These are phyloP conservation scores for Theretra japonica DNA, from an alignment of 2,888 invertebrate species.

Conservation along the genomic window DNA sequence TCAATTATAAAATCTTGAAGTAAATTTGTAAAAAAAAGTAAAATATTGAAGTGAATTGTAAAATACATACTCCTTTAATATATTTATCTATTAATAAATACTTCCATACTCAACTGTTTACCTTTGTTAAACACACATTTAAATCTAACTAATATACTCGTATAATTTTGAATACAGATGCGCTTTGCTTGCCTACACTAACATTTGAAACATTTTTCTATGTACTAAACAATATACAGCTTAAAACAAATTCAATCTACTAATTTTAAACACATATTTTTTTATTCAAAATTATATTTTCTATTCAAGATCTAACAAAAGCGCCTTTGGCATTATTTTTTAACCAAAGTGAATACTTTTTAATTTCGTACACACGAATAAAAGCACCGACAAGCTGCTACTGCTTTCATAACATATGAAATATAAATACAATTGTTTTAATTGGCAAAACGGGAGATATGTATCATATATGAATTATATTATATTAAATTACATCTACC, in stretches of 20 bases:
- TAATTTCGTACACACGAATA: slow-evolving; percentile 35
- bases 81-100: not conserved
- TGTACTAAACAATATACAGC: not conserved
- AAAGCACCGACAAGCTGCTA: slow-evolving; percentile 52
- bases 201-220: not conserved
- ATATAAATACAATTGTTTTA: slow-evolving; percentile 63
- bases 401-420: slow-evolving; percentile 58
- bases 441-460: slow-evolving; percentile 85
- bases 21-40: too few species aligned
- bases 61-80: too few species aligned
- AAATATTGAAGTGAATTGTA: too few species aligned
- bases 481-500: slow-evolving; percentile 33
- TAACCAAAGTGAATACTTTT: slow-evolving; percentile 31
- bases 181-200: slow-evolving; percentile 5
- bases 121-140: not conserved
- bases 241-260: not conserved
- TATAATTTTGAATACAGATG: slow-evolving; percentile 4
- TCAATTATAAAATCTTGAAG: too few species aligned
- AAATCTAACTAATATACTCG: slow-evolving; percentile 1
- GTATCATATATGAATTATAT: slow-evolving; percentile 52
- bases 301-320: slow-evolving; percentile 18
- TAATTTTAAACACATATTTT: not conserved
- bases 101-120: not conserved
- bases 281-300: not conserved
- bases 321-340: slow-evolving; percentile 37